Evolutionary conservation across 2,113 vertebrate genomes (phyloP).

Genomic region (Ia io): DNA sequence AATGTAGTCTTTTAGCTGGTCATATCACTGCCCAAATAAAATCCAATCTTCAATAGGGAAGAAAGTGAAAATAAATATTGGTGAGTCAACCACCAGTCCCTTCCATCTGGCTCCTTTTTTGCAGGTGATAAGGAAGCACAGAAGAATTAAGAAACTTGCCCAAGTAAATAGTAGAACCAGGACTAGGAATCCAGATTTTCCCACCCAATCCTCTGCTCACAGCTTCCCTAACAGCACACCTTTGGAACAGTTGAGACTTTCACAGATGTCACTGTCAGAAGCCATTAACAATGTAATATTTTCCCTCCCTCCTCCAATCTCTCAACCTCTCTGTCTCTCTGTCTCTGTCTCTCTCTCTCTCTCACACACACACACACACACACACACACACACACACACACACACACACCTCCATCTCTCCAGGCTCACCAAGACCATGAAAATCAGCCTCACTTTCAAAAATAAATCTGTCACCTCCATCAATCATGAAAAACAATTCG

Average conservation of each 20-base stretch:
- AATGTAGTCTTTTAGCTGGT: neutral
- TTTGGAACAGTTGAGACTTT: neutral
- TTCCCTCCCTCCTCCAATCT: neutral
- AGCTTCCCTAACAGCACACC: neutral
- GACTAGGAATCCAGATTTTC: neutral
- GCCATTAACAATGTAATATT: neutral
- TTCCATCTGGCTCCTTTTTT: neutral
- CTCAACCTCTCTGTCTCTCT: neutral
- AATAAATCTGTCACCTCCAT: slow-evolving; percentile 16
- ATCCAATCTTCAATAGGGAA: neutral
- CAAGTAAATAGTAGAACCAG: neutral
- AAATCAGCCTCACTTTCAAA: slow-evolving; percentile 34
- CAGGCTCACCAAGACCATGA: neutral
- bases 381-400: neutral
- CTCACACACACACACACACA: neutral
- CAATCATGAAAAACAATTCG: slow-evolving; percentile 35
- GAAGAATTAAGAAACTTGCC: neutral
- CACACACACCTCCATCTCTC: neutral
- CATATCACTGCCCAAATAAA: neutral
- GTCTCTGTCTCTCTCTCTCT: neutral
- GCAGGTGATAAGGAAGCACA: neutral
- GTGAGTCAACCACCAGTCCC: neutral
- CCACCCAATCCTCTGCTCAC: neutral
- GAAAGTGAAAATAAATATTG: neutral
- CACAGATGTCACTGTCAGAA: neutral